Evolutionary conservation across 2,113 vertebrate genomes (phyloP).

Genomic region (Sisor rabdophorus): DNA sequence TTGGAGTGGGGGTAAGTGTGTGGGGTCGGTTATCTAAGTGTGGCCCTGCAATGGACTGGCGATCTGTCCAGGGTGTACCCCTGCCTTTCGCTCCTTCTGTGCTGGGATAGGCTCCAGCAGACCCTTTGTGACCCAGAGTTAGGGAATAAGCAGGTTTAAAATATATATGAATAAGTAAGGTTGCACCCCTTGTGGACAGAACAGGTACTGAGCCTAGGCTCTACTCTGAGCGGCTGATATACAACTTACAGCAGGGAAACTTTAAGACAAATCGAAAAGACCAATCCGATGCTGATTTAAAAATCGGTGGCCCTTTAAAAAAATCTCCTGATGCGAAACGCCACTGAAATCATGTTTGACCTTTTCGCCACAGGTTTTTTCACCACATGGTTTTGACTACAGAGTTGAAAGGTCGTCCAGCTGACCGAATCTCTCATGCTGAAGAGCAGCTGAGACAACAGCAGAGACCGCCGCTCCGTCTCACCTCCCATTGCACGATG

Average conservation of each 20-base stretch:
- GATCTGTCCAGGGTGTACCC: too few relatives aligned
- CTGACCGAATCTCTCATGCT: not conserved
- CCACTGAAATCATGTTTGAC: not conserved
- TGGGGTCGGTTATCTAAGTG: too few relatives aligned
- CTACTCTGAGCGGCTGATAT: not conserved
- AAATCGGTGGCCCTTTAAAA: not conserved
- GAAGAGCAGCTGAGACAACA: constrained; percentile 26
- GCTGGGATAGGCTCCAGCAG: too few relatives aligned
- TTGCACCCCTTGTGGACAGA: not conserved
- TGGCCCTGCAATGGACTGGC: too few relatives aligned
- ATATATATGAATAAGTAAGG: too few relatives aligned
- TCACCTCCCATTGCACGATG: constrained; percentile 94
- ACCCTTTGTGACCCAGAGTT: too few relatives aligned
- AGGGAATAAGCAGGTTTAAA: too few relatives aligned
- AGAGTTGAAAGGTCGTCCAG: not conserved
- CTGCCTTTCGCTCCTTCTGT: too few relatives aligned
- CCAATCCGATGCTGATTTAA: not conserved
- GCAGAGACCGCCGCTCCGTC: not conserved
- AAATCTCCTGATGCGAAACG: not conserved
- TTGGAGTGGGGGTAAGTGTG: too few relatives aligned
- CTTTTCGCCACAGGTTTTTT: not conserved
- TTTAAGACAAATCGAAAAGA: not conserved
- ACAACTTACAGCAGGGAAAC: not conserved
- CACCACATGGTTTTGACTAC: too few relatives aligned
- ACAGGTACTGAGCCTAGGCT: not conserved